Base-by-base conservation (phyloP, 2,797 vertebrate species). In the Delichon dasypus region DNA sequence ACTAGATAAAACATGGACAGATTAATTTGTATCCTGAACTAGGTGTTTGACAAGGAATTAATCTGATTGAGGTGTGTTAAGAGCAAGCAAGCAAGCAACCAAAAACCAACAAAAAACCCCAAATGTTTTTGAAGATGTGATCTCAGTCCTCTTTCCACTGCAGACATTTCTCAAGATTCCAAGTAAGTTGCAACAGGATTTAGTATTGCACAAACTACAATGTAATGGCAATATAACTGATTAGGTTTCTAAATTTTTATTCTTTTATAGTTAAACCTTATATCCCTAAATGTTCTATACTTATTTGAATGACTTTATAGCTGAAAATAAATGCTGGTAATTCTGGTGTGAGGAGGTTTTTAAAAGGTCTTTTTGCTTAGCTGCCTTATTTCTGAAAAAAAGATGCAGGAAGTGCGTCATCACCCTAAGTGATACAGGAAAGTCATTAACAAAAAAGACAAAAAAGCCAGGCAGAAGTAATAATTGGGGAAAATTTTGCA, bases 31-130 rank as follows among this genome's bases (percentile, higher is more conserved):
- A 8, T 40, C 30, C 27, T 60, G 34, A 64, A 64, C 40, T 40
- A 70, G 10, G 7, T 18, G 8, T 74, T 65, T 50, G 58, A 13
- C 34, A 58, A 29, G 30, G 25, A 64, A 84, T 57, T 42, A 38
- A 42, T 48, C 5, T 40, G 29, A 88, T 1, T 66, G 34, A n/a
- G 1, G 1, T 54, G 16, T 68, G 7, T 20, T 50, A 44, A 82
- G 40, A 68, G 26, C 12, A 36, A 40, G 5, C 3, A 36, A 40
- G 5, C 3, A 36, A 47, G 2, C 7, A 58, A 19, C 0, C 11
- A 53, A 48, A n/a, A 53, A 2, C 3, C 9, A 64, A 40, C 16
- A 54, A 55, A 48, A 48, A 44, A 0, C 0, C 9, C 6, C 8
- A 22, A 57, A 6, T 30, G 4, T 16, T 88, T 78, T 44, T 74